These are phyloP conservation scores for Choloepus hoffmanni DNA, from an alignment of 2,113 vertebrate genomes.

Conservation along the genomic window DNA sequence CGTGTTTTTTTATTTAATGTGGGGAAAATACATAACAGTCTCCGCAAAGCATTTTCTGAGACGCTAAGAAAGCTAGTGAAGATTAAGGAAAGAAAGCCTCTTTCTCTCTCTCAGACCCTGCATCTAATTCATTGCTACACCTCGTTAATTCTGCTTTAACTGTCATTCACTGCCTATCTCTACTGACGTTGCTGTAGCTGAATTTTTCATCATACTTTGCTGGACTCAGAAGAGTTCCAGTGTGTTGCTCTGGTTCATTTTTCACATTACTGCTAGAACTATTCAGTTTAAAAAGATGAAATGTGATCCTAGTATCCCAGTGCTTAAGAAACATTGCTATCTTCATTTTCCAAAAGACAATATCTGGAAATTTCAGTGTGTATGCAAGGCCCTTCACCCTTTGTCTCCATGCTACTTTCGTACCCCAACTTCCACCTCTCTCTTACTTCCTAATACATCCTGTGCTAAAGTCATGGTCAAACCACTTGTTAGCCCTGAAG, in stretches of 20 bases:
- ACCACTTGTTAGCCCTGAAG: neutral
- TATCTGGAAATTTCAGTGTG: neutral
- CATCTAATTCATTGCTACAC: neutral
- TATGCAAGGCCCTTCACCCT: neutral
- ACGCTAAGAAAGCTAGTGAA: neutral
- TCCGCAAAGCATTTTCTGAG: neutral
- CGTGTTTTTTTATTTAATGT: neutral
- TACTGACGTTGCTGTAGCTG: neutral
- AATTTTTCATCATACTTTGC: neutral
- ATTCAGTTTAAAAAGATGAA: neutral
- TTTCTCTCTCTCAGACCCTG: neutral
- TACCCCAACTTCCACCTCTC: neutral
- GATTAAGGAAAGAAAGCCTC: neutral
- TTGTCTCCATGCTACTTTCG: neutral
- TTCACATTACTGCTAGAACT: neutral
- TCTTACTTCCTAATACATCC: neutral
- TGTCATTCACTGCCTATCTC: neutral
- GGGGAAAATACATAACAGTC: neutral
- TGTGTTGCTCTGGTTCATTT: neutral
- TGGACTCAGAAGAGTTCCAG: neutral
- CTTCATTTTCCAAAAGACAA: neutral
- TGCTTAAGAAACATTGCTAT: neutral
- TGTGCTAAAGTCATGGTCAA: neutral
- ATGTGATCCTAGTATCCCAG: neutral
- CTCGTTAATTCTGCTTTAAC: neutral